Conservation (phyloP, 2,888 invertebrate genomes). For the Brachyptera putata region DNA sequence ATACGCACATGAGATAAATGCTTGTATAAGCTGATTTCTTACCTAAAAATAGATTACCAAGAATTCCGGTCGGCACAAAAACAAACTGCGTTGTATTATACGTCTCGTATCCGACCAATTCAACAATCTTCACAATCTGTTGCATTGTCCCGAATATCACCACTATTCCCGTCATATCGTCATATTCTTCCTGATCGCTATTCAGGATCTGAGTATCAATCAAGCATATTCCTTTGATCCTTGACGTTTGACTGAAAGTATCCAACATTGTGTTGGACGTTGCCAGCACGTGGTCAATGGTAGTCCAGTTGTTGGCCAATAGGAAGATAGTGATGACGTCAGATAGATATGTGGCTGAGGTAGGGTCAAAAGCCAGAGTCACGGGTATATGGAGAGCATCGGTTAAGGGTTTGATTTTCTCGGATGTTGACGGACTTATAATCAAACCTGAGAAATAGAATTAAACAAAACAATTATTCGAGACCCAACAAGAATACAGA, state of each 20-base stretch:
- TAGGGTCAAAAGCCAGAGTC: neutral
- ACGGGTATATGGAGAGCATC: constrained; percentile 13
- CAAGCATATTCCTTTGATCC: too few species aligned
- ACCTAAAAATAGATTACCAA: neutral
- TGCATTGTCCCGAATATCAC: constrained; percentile 1
- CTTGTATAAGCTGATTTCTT: neutral
- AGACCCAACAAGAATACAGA: too few species aligned
- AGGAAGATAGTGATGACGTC: constrained; percentile 25
- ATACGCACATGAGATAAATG: neutral
- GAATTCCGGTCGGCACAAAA: neutral
- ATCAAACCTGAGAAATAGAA: constrained; percentile 31
- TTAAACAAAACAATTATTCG: too few species aligned
- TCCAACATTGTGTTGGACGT: too few species aligned
- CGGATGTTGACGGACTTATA: constrained; percentile 23
- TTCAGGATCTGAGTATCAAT: too few species aligned
- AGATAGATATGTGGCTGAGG: neutral
- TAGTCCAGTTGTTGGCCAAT: constrained; percentile 21
- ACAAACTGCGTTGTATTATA: constrained; percentile 3
- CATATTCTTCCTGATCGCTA: neutral
- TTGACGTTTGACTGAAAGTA: too few species aligned
- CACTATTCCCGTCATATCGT: neutral
- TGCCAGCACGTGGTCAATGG: neutral
- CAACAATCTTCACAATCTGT: neutral
- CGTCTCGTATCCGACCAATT: neutral
- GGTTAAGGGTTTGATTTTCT: constrained; percentile 19